phyloP scores from a whole-genome alignment of 1,140 invertebrate genomes.

The Pectinophora gossypiella region DNA sequence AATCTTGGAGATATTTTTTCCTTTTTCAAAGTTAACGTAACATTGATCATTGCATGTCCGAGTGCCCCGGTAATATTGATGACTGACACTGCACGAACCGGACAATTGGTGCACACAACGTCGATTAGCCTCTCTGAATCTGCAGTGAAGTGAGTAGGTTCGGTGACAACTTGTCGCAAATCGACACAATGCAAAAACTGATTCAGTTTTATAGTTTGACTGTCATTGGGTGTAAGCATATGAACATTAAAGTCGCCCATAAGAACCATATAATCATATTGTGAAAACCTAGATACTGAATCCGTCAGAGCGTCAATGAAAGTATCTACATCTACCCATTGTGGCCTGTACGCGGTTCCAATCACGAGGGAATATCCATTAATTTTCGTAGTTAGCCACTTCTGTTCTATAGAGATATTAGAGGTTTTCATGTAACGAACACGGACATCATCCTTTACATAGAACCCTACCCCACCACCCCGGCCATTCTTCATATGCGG shows the following conservation, averaged over 20 bases:
- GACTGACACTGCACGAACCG: neutral
- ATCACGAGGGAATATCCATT: neutral
- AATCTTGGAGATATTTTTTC: neutral
- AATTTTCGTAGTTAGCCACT: neutral
- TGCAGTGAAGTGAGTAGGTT: conserved; percentile 7
- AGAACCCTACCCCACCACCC: conserved; percentile 6
- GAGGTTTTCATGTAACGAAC: neutral
- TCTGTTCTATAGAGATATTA: conserved; percentile 1
- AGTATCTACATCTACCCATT: conserved; percentile 5
- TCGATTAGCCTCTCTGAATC: neutral
- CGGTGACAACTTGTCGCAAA: conserved; percentile 3
- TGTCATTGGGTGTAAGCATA: neutral
- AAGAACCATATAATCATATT: conserved; percentile 2
- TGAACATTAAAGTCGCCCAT: conserved; percentile 12
- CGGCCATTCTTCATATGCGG: neutral
- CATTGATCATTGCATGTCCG: conserved; percentile 2
- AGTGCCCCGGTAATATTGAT: neutral
- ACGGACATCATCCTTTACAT: neutral
- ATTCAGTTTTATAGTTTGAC: neutral
- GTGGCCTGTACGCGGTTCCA: conserved; percentile 9
- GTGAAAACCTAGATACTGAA: neutral
- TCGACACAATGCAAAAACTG: neutral
- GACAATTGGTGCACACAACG: conserved; percentile 5
- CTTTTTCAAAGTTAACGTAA: neutral
- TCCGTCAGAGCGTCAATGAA: conserved; percentile 11